These are phyloP conservation scores for Fratercula arctica DNA, from an alignment of 2,797 vertebrate genomes.

Conservation along the genomic window DNA sequence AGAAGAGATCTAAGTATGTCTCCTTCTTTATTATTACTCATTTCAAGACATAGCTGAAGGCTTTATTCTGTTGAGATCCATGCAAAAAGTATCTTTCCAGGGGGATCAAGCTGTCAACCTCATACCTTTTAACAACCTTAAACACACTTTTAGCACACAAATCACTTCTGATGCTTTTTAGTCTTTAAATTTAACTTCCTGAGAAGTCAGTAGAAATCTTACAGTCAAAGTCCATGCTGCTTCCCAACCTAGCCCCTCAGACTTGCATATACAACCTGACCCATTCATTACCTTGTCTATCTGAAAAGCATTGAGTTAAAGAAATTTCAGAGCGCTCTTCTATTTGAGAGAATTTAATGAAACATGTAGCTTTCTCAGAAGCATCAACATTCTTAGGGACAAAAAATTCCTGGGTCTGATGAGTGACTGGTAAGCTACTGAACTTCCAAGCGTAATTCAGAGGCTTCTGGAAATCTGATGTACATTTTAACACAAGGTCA, in stretches of 20 bases:
- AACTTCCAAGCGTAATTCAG: background rate
- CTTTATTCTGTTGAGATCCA: background rate
- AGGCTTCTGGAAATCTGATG: background rate
- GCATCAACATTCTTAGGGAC: background rate
- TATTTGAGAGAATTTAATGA: background rate
- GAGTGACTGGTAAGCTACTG: accelerated
- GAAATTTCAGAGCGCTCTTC: background rate
- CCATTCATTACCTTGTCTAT: background rate
- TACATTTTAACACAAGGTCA: background rate
- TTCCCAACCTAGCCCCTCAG: background rate
- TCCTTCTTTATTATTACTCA: background rate
- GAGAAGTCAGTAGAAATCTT: background rate
- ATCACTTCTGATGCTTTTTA: background rate
- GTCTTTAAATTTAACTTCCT: background rate
- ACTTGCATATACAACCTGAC: background rate
- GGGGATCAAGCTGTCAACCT: background rate
- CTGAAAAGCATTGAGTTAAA: background rate
- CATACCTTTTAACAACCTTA: background rate
- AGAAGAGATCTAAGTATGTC: background rate
- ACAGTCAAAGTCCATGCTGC: background rate
- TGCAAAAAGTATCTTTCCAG: background rate
- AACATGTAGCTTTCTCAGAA: background rate
- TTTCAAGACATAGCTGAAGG: background rate
- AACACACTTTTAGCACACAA: background rate
- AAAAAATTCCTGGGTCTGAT: accelerated